These are phyloP conservation scores for Heterodera filipjevi DNA, from an alignment of 2,888 invertebrate species.

Conservation along the genomic window DNA sequence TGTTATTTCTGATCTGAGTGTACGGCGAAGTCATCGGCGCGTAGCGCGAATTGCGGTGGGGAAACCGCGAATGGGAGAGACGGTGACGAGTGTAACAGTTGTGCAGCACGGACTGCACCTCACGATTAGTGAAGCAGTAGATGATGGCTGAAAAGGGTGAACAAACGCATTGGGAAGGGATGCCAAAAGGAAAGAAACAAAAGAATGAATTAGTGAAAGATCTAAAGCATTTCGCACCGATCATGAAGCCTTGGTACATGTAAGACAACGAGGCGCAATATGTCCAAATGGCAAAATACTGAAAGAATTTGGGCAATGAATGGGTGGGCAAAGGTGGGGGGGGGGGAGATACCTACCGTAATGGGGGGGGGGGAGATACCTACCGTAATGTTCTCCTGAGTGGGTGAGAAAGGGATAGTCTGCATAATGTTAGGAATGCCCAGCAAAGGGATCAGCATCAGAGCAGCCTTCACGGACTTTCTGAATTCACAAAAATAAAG, in stretches of 20 bases:
- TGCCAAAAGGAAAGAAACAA: not conserved
- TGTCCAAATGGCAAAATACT: conserved; percentile 51
- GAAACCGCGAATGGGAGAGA: conserved; percentile 57
- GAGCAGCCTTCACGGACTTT: conserved; percentile 69
- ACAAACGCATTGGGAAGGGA: too few species aligned
- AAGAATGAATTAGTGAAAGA: not conserved
- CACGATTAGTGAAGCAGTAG: conserved; percentile 69
- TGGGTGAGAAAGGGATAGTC: conserved; percentile 66
- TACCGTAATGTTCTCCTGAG: conserved; percentile 63
- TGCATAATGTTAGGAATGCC: conserved; percentile 69
- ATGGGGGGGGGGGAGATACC: conserved; percentile 6
- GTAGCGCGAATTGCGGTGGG: conserved; percentile 57
- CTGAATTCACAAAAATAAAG: too few species aligned
- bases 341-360: too few species aligned
- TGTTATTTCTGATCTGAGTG: conserved; percentile 20
- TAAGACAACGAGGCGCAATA: conserved; percentile 58
- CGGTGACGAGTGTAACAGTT: conserved; percentile 59
- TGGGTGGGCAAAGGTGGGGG: not conserved
- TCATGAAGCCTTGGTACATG: conserved; percentile 69
- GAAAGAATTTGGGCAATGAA: conserved; percentile 34
- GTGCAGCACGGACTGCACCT: conserved; percentile 65
- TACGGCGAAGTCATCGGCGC: conserved; percentile 13
- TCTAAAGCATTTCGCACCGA: conserved; percentile 43
- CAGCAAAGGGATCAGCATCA: conserved; percentile 68
- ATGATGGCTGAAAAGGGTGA: conserved; percentile 64